These are phyloP conservation scores for Leptothorax acervorum DNA, from an alignment of 2,888 invertebrate genomes.

Conservation along the genomic window DNA sequence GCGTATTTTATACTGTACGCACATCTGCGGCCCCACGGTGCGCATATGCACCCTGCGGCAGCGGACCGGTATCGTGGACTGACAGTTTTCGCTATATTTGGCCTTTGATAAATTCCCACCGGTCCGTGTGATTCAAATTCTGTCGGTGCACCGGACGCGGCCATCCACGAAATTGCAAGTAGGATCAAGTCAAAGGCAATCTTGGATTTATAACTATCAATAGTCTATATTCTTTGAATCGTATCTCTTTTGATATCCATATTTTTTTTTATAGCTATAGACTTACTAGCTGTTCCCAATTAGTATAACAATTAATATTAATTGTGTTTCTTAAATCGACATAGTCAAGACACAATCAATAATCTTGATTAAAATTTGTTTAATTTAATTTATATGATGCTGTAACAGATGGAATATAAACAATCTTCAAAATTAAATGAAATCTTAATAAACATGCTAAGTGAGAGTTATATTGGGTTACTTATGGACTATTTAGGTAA, in stretches of 20 bases:
- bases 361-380: not conserved
- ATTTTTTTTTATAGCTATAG: not conserved
- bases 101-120: constrained; percentile 66
- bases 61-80: constrained; percentile 35
- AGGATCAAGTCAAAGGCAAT: constrained; percentile 19
- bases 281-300: not conserved
- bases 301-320: not conserved
- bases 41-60: constrained; percentile 35
- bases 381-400: not conserved
- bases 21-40: constrained; percentile 58
- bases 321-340: not conserved
- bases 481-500: constrained; percentile 41
- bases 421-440: not conserved
- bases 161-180: constrained; percentile 32
- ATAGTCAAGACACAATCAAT: not conserved
- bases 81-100: constrained; percentile 67
- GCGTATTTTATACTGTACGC: constrained; percentile 54
- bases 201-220: not conserved
- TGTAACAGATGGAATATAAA: not conserved
- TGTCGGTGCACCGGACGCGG: constrained; percentile 5
- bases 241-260: not conserved
- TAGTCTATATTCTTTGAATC: not conserved
- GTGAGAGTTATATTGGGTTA: not conserved
- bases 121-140: constrained; percentile 52
- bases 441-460: constrained; percentile 18